These are phyloP conservation scores for Alethe diademata DNA, from an alignment of 2,113 vertebrate genomes.

Conservation along the genomic window DNA sequence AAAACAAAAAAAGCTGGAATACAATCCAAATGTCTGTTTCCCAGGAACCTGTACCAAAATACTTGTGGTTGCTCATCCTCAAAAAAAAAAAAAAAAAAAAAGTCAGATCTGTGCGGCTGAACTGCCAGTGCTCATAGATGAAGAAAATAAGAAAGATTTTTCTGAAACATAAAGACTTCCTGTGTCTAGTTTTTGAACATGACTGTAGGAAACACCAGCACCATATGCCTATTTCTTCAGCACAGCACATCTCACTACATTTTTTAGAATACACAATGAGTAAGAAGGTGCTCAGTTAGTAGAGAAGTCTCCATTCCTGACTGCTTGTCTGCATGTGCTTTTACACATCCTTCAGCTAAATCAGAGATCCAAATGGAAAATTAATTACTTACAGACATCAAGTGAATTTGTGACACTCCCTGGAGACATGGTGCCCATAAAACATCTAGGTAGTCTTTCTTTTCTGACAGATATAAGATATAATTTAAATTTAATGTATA, in stretches of 20 bases:
- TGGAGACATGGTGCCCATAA: conserved; percentile 52
- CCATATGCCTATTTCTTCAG: not conserved
- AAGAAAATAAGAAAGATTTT: not conserved
- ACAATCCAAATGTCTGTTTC: not conserved
- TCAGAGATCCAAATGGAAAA: conserved; percentile 38
- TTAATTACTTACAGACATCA: conserved; percentile 35
- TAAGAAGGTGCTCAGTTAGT: not conserved
- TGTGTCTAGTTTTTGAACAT: not conserved
- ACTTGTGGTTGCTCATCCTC: not conserved
- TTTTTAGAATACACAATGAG: not conserved
- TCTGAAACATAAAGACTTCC: not conserved
- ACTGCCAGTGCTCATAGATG: not conserved
- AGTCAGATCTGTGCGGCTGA: not conserved
- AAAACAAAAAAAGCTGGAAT: not conserved
- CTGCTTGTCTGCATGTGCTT: not conserved
- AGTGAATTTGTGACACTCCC: conserved; percentile 50
- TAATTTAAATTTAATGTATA: conserved; percentile 64
- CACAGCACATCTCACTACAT: not conserved
- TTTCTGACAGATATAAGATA: conserved; percentile 51
- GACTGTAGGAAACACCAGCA: not conserved
- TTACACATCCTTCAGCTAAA: conserved; percentile 1
- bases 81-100: no score
- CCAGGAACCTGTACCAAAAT: not conserved
- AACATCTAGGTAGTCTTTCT: conserved; percentile 37
- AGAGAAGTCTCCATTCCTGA: not conserved